Base-by-base conservation (phyloP, 2,797 vertebrate species). In the Sparidentex hasta region DNA sequence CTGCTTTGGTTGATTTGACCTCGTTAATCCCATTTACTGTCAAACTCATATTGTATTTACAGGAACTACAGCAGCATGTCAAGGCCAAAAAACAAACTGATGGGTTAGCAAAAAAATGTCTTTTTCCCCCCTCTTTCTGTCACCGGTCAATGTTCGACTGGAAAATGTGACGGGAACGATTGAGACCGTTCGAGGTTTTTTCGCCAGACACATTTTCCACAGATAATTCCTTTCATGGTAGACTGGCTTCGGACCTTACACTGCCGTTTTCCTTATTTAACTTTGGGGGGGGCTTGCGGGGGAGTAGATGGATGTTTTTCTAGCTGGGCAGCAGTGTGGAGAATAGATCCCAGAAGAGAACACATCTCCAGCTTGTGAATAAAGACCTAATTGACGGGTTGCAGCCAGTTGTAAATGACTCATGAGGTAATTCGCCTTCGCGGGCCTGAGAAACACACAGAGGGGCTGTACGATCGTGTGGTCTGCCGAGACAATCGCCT, bases 181-280 rank as follows among this genome's bases (percentile, higher is more conserved):
- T 82, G 85, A 90, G 90, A 88, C 83, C 57, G 76, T 76, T 88
- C 74, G 73, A 87, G 33, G 0, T 0, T 88, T 88, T 88, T 89
- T 90, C 74, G 76, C 87, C 90, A 93, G 92, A 92, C 91, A 91
- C 88, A 93, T 94, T 94, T 95, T 93, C 92, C 92, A 94, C 90
- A 91, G 93, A 94, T 94, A 92, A 94, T 92, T 95, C 91, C 90
- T 91, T 93, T 94, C 92, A 94, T 89, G 93, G 90, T 86, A 84
- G 83, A 71, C 90, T 94, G 92, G 79, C 85, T 87, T 88, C 77
- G 88, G 90, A 93, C 92, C 82, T 84, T 88, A 81, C 65, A n/a
- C 87, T 81, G 91, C 69, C 80, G 83, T 91, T 93, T 93, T 93
- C 92, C 91, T 93, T 94, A 93, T 94, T 93, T 94, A 92, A 93